Percentiles rank a stretch among this genome's conserved stretches.
Evolutionary conservation across 2,113 vertebrate species (phyloP).

Genomic region (Desmodus rotundus): DNA sequence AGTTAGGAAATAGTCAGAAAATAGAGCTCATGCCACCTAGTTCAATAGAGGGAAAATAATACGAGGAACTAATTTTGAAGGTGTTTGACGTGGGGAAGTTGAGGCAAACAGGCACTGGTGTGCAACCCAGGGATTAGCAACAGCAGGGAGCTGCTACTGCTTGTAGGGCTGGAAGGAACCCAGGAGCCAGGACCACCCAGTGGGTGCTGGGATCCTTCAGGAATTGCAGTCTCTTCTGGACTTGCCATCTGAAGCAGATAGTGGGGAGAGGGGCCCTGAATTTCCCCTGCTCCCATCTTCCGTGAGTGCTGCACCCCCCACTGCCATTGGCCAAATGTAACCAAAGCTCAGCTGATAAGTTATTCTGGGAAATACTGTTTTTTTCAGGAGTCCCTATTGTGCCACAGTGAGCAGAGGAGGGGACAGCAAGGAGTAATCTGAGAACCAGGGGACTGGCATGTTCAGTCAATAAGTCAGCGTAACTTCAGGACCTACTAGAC

Average conservation of each 20-base stretch:
- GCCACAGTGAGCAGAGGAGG: not conserved
- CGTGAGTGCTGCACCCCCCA: not conserved
- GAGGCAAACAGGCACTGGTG: not conserved
- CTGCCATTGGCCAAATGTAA: not conserved
- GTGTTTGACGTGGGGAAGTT: not conserved
- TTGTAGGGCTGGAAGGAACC: not conserved
- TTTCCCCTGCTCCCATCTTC: not conserved
- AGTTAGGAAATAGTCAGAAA: not conserved
- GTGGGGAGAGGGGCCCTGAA: not conserved
- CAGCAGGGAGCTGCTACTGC: not conserved
- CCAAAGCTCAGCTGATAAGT: not conserved
- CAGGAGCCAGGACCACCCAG: not conserved
- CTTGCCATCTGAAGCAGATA: not conserved
- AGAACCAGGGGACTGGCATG: not conserved
- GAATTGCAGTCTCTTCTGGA: not conserved
- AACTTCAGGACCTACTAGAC: not conserved
- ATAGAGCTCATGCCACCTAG: not conserved
- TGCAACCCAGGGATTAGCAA: not conserved
- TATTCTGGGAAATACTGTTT: rapidly evolving
- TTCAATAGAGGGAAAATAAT: not conserved
- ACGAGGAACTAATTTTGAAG: not conserved
- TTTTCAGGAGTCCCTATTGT: not conserved
- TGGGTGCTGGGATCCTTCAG: not conserved
- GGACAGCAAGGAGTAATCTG: not conserved
- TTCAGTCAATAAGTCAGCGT: not conserved